Conservation (phyloP, 2,113 vertebrate species). For the Macquaria ambigua region DNA sequence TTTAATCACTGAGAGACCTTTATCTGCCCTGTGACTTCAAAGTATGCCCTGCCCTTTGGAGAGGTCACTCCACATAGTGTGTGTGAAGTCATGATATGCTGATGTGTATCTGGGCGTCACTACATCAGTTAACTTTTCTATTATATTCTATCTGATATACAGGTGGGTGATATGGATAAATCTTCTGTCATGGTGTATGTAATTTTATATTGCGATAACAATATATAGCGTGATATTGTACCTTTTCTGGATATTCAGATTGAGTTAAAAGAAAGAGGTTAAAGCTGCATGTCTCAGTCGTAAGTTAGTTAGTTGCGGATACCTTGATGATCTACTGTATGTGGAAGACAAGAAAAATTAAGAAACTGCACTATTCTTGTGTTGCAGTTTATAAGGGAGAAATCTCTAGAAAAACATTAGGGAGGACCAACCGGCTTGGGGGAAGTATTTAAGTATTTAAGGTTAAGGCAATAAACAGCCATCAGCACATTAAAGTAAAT, state of each 20-base stretch:
- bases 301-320: too few relatives aligned
- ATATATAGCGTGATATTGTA: not conserved
- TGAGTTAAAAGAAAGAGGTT: too few relatives aligned
- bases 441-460: too few relatives aligned
- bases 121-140: not conserved
- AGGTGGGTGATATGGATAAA: not conserved
- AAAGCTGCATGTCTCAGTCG: too few relatives aligned
- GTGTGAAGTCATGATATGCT: slow-evolving; percentile 24
- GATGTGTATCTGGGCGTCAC: slow-evolving; percentile 10
- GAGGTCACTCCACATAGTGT: slow-evolving; percentile 57
- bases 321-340: not conserved
- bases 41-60: slow-evolving; percentile 50
- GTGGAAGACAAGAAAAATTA: not conserved
- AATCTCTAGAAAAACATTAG: too few relatives aligned
- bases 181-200: not conserved
- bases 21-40: slow-evolving; percentile 53
- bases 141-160: not conserved
- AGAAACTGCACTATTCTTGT: not conserved
- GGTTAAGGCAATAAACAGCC: too few relatives aligned
- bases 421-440: not conserved
- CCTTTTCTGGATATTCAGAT: not conserved
- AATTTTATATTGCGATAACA: not conserved
- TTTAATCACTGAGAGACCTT: slow-evolving; percentile 54
- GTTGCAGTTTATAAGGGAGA: too few relatives aligned
- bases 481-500: too few relatives aligned